Conservation (phyloP, 2,113 vertebrate genomes). For the Halcyon senegalensis region DNA sequence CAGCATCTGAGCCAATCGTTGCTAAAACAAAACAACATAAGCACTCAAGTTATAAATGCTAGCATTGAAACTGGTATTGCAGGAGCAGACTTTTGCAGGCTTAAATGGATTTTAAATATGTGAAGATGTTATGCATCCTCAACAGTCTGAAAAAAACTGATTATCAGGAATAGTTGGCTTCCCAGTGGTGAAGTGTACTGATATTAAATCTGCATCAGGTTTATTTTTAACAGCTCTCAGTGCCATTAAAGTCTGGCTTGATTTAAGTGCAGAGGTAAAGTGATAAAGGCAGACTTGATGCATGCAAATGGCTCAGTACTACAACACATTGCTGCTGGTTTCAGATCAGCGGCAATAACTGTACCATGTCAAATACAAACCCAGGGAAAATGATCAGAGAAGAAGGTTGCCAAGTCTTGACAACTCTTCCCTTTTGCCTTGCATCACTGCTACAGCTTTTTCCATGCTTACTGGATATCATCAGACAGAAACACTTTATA, state of each 20-base stretch:
- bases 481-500: slow-evolving; percentile 31
- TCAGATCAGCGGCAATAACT: not conserved
- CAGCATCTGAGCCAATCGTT: slow-evolving; percentile 85
- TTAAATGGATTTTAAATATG: not conserved
- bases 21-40: slow-evolving; percentile 72
- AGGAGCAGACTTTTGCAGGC: not conserved
- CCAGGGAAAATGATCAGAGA: not conserved
- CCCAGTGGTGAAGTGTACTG: not conserved
- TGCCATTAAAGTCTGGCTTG: not conserved
- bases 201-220: not conserved
- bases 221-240: not conserved
- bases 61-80: not conserved
- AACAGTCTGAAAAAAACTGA: not conserved
- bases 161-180: not conserved
- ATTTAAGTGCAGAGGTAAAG: not conserved
- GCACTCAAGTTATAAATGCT: not conserved
- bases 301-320: not conserved
- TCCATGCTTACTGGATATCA: not conserved
- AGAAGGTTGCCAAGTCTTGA: not conserved
- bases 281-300: not conserved
- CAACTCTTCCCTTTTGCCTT: not conserved
- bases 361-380: not conserved
- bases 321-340: not conserved
- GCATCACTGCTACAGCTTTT: not conserved
- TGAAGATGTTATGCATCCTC: not conserved